Base-by-base conservation (phyloP, 2,113 vertebrate species). In the Pantherophis guttatus region DNA sequence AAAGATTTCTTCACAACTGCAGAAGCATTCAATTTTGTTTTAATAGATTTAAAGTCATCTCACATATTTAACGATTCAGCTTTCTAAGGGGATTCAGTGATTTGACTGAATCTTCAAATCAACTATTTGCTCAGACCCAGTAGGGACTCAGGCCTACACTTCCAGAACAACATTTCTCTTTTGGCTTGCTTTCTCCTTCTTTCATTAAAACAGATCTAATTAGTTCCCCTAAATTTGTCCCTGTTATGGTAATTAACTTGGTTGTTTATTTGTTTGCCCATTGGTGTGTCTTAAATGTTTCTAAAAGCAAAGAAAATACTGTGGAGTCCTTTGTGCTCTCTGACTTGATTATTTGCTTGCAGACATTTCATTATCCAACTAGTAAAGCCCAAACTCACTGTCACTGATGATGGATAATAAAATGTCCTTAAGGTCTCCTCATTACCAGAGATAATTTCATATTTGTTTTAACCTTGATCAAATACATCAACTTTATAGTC, bases 211-310 rank as follows among this genome's bases (percentile, higher is more conserved):
- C 39, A 89, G 70, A 29, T 95, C 24, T 0, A 89, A 88, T 95
- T 90, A 87, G 59, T 95, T 88, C 55, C 3, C 0, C 39, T 2
- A 1, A 8, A 92, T 50, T 87, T 88, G 65, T 39, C 93, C n/a
- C 33, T 55, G 12, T 91, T 89, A 53, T 48, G 10, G 11, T 94
- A 96, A 93, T 95, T 93, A 93, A 92, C 91, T 86, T 86, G 91
- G 75, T 94, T 92, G 92, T 65, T 93, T 29, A 62, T 96, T 93
- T 92, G 26, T 93, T 95, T 95, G 58, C 92, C n/a, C 29, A 81
- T 94, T 75, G 87, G 65, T 93, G 65, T 92, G 95, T 91, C 53
- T 55, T 44, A 94, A 55, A 12, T 44, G 90, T 90, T 21, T 91
- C 91, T 92, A 15, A 89, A 94, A 95, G 89, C 59, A 92, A 94